Evolutionary conservation across 2,888 invertebrate genomes (phyloP).

Genomic region (Scaptomyza flava): DNA sequence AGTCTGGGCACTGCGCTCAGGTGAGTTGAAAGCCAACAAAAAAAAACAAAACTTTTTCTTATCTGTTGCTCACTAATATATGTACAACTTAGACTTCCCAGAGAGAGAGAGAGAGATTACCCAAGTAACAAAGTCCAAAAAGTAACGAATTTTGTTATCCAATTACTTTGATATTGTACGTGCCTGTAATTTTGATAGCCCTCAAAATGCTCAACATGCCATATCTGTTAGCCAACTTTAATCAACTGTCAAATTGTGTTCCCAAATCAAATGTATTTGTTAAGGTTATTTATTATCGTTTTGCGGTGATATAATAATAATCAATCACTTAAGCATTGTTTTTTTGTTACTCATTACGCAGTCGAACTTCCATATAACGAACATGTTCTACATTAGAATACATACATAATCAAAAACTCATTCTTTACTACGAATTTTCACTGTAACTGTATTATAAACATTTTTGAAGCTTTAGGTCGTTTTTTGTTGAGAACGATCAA

Average conservation of each 20-base stretch:
- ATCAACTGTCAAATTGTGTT: slow-evolving; percentile 2
- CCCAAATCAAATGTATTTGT: neutral
- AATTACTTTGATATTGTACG: slow-evolving; percentile 82
- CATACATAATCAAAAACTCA: no score
- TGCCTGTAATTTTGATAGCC: slow-evolving; percentile 78
- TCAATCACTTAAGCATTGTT: no score
- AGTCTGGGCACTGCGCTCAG: slow-evolving; percentile 81
- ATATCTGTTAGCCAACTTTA: neutral
- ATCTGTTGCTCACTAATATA: slow-evolving; percentile 32
- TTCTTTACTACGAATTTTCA: neutral
- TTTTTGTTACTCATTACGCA: no score
- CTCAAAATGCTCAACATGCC: slow-evolving; percentile 11
- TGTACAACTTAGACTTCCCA: slow-evolving; percentile 45
- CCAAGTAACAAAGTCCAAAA: slow-evolving; percentile 25
- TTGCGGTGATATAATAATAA: no score
- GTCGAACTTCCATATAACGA: no score
- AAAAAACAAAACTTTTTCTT: neutral
- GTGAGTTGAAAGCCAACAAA: slow-evolving; percentile 63
- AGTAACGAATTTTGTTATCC: slow-evolving; percentile 74
- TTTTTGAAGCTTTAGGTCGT: no score
- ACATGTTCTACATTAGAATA: no score
- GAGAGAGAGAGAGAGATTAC: slow-evolving; percentile 12
- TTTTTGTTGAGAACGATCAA: no score
- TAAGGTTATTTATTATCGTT: neutral
- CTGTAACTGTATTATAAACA: no score